These are phyloP conservation scores for Cantharis nigra DNA, from an alignment of 2,888 invertebrate species.

Conservation along the genomic window DNA sequence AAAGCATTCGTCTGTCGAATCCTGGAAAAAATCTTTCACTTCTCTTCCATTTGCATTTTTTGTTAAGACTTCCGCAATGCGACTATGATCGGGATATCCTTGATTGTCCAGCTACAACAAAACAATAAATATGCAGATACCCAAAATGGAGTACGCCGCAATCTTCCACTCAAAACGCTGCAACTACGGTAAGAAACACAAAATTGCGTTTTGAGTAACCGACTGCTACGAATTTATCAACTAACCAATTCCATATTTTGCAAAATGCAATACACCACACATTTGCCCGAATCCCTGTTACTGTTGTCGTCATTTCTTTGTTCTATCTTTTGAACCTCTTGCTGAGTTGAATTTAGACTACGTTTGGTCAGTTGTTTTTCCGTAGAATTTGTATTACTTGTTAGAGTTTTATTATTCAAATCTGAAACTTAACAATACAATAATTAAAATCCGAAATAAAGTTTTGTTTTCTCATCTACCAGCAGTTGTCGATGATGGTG, in stretches of 20 bases:
- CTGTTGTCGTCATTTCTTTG: not conserved
- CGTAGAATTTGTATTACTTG: not conserved
- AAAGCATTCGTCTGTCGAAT: conserved; percentile 74
- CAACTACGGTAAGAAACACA: too few species aligned
- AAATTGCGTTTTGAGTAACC: too few species aligned
- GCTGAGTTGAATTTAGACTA: not conserved
- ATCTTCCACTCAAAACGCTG: too few species aligned
- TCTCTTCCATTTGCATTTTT: conserved; percentile 68
- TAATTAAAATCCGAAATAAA: not conserved
- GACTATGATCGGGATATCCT: conserved; percentile 68
- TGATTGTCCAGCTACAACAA: conserved; percentile 61
- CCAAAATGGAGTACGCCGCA: too few species aligned
- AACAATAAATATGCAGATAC: too few species aligned
- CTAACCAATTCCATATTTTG: conserved; percentile 70
- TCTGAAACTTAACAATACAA: not conserved
- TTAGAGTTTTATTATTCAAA: not conserved
- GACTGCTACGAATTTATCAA: not conserved
- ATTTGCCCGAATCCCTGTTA: conserved; percentile 1
- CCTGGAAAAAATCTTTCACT: conserved; percentile 69
- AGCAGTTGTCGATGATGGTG: not conserved
- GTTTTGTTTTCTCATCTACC: not conserved
- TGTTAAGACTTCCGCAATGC: conserved; percentile 65
- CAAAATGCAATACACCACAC: conserved; percentile 70
- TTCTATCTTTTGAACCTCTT: not conserved
- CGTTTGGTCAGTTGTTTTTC: not conserved